A percentile compares a stretch with the other conserved stretches of the same genome.
Evolutionary conservation across 2,113 vertebrate genomes (phyloP).

Genomic region (Mionectes macconnelli): DNA sequence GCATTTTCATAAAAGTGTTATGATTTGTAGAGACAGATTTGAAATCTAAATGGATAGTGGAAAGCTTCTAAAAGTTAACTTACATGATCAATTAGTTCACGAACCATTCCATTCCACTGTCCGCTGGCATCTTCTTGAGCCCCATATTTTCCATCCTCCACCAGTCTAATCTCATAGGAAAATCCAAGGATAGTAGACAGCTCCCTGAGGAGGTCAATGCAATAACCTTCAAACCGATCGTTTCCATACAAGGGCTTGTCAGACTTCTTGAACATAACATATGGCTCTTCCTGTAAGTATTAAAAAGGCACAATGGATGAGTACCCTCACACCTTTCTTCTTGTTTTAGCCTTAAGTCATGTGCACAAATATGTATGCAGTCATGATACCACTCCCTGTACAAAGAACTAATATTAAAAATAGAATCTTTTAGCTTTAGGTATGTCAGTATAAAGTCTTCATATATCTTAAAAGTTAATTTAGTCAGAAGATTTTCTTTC

Average conservation of each 20-base stretch:
- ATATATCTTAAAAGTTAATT: not conserved
- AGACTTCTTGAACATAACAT: slow-evolving; percentile 98
- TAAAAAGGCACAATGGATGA: not conserved
- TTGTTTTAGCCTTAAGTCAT: not conserved
- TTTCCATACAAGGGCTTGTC: slow-evolving; percentile 97
- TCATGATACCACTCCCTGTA: not conserved
- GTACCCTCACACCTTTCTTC: not conserved
- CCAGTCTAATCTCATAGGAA: slow-evolving; percentile 90
- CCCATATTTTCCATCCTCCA: slow-evolving; percentile 94
- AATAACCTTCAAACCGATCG: slow-evolving; percentile 96
- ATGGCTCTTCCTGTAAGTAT: slow-evolving; percentile 90
- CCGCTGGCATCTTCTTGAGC: slow-evolving; percentile 93
- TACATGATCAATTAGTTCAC: slow-evolving; percentile 96
- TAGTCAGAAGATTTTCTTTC: not conserved
- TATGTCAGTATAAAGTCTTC: not conserved
- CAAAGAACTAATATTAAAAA: not conserved
- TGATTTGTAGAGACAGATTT: not conserved
- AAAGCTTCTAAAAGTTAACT: slow-evolving; percentile 66
- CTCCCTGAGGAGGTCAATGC: slow-evolving; percentile 94
- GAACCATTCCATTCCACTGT: slow-evolving; percentile 98
- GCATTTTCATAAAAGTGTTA: not conserved
- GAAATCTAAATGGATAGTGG: not conserved
- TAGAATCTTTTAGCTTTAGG: not conserved
- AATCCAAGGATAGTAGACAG: slow-evolving; percentile 94
- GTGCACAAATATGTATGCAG: not conserved